These are phyloP conservation scores for Catocala sponsa DNA, from an alignment of 2,888 invertebrate species.

Conservation along the genomic window DNA sequence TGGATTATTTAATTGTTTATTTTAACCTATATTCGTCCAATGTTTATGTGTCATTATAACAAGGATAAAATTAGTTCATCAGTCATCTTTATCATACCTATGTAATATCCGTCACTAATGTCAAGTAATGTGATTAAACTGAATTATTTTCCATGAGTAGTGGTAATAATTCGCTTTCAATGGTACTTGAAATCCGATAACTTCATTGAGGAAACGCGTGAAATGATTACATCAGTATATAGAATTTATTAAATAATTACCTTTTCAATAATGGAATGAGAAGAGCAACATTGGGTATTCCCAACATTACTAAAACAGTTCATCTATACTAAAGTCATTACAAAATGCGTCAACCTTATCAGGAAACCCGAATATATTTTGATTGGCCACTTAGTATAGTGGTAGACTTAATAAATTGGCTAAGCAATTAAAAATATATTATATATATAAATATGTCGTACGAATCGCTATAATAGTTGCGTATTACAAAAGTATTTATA, in stretches of 20 bases:
- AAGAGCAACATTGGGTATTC: constrained; percentile 33
- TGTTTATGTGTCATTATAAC: no score
- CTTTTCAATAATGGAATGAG: constrained; percentile 38
- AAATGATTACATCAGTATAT: neutral
- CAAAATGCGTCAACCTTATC: constrained; percentile 28
- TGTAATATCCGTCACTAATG: no score
- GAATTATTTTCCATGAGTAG: no score
- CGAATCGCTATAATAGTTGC: neutral
- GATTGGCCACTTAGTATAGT: constrained; percentile 25
- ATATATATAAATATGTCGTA: neutral
- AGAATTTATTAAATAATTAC: neutral
- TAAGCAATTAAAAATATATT: neutral
- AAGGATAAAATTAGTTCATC: no score
- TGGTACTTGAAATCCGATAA: constrained; percentile 8
- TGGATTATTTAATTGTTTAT: no score
- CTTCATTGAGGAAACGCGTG: constrained; percentile 7
- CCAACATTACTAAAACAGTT: constrained; percentile 13
- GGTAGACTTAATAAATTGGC: constrained; percentile 4
- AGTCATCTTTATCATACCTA: no score
- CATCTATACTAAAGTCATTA: constrained; percentile 12
- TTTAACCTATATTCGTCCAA: no score
- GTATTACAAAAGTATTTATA: neutral
- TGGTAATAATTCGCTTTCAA: neutral
- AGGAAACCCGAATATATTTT: constrained; percentile 31
- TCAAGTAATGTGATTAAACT: neutral